A percentile compares a stretch with the other conserved stretches of the same genome.
phyloP scores from a whole-genome alignment of 92 coral and sea anemone genomes.

The Muricea muricata region DNA sequence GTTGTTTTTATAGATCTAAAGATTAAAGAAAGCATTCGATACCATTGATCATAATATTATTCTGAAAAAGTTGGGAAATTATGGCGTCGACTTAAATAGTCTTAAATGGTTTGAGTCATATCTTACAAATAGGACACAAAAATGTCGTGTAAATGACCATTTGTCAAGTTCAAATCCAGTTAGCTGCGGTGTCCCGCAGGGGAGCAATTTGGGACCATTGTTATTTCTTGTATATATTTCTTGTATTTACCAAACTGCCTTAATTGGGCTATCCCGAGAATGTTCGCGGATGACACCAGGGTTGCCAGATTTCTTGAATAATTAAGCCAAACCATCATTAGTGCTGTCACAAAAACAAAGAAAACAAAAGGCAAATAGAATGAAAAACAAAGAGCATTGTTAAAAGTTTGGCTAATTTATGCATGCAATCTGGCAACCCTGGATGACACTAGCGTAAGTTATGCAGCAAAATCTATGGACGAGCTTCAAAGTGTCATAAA shows the following conservation, averaged over 20 bases:
- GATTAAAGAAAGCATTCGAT: constrained; percentile 38
- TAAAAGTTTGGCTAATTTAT: too few species aligned
- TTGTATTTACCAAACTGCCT: not conserved
- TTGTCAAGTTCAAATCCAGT: not conserved
- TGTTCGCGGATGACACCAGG: constrained; percentile 45
- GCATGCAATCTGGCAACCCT: too few species aligned
- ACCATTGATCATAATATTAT: constrained; percentile 13
- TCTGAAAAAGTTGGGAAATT: not conserved
- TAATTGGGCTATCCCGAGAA: not conserved
- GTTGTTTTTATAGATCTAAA: constrained; percentile 26
- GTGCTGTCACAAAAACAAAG: too few species aligned
- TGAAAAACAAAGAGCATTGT: too few species aligned
- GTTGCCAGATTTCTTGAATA: too few species aligned
- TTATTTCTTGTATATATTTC: not conserved
- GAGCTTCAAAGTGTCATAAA: constrained; percentile 9
- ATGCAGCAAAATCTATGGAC: not conserved
- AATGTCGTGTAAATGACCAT: not conserved
- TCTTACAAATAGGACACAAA: not conserved
- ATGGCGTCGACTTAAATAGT: not conserved
- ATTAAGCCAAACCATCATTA: too few species aligned
- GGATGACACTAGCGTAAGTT: constrained; percentile 21
- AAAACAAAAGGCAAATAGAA: too few species aligned
- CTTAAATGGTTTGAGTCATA: not conserved
- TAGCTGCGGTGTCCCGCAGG: constrained; percentile 7
- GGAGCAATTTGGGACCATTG: not conserved